phyloP scores from a whole-genome alignment of 2,113 vertebrate species.

The Cromileptes altivelis region DNA sequence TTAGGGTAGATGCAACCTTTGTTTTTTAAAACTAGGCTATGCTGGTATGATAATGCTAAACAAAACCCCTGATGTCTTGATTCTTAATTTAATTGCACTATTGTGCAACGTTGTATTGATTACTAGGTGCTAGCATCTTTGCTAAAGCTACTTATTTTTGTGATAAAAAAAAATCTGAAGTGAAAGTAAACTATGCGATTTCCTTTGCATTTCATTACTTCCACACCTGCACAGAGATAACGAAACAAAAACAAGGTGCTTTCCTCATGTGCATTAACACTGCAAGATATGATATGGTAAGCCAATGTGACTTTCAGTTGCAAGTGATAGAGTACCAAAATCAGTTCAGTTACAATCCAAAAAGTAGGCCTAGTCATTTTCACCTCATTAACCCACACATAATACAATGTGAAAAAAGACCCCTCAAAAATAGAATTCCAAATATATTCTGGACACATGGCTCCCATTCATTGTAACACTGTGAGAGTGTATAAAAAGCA shows the following conservation, averaged over 20 bases:
- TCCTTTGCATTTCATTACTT: not conserved
- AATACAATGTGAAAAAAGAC: not conserved
- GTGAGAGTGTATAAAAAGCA: not conserved
- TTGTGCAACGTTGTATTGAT: too few relatives aligned
- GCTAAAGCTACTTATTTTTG: too few relatives aligned
- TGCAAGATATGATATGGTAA: too few relatives aligned
- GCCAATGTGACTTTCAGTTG: not conserved
- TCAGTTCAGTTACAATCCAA: not conserved
- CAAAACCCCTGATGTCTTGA: too few relatives aligned
- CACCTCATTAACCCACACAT: conserved; percentile 3
- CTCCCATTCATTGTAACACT: not conserved
- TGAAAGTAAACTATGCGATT: too few relatives aligned
- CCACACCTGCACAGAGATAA: not conserved
- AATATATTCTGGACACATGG: not conserved
- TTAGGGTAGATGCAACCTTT: too few relatives aligned
- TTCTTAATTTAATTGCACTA: too few relatives aligned
- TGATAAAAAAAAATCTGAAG: too few relatives aligned
- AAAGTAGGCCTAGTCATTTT: not conserved
- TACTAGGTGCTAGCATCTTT: too few relatives aligned
- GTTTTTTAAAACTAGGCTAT: too few relatives aligned
- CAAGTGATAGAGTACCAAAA: not conserved
- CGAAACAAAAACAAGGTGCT: not conserved
- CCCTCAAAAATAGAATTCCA: not conserved
- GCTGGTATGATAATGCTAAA: too few relatives aligned
- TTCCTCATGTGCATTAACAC: not conserved